phyloP scores from a whole-genome alignment of 2,113 vertebrate genomes.

The Larimichthys polyactis region DNA sequence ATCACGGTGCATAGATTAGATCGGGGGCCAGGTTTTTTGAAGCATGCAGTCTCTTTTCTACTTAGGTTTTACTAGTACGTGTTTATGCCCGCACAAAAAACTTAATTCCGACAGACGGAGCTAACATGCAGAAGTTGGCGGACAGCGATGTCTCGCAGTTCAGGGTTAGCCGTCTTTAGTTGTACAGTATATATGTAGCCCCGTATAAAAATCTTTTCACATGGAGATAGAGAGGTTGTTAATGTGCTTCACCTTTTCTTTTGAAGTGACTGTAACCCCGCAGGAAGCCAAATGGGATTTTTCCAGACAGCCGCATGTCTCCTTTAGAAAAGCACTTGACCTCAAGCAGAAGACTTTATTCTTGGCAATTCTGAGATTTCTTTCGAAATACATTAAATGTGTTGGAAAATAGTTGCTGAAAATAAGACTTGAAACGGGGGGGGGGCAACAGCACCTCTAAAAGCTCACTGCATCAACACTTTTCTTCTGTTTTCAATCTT shows the following conservation, averaged over 20 bases:
- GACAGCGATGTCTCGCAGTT: background rate
- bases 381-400: too few species aligned
- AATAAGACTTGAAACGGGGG: background rate
- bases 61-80: background rate
- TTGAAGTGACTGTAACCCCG: background rate
- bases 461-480: background rate
- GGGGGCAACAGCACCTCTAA: background rate
- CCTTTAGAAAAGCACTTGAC: background rate
- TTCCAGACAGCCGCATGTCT: background rate
- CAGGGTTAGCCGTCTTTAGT: background rate
- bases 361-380: too few species aligned
- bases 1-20: background rate
- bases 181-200: background rate
- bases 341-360: background rate
- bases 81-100: background rate
- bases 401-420: too few species aligned
- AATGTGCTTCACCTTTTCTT: background rate
- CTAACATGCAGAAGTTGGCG: background rate
- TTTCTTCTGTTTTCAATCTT: background rate
- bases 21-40: background rate
- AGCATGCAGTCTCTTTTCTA: background rate
- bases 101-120: conserved; percentile 30
- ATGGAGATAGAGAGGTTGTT: background rate
- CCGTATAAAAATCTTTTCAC: conserved; percentile 11
- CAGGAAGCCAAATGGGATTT: background rate